Evolutionary conservation across 2,113 vertebrate genomes (phyloP).

Genomic region (Erinaceus europaeus): DNA sequence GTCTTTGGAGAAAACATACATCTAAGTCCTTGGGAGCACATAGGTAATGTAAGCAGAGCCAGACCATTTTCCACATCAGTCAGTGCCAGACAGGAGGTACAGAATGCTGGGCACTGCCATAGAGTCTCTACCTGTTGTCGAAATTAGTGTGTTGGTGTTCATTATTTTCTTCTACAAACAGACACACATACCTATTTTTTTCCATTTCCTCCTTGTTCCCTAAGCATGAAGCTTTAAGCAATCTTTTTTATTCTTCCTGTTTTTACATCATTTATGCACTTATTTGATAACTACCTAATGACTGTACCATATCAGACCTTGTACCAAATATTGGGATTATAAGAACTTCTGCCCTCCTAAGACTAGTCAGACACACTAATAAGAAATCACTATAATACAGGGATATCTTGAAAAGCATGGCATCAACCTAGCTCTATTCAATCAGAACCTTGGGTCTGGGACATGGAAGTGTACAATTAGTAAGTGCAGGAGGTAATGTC

Average conservation of each 20-base stretch:
- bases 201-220: slow-evolving; percentile 54
- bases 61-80: slow-evolving; percentile 43
- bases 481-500: not conserved
- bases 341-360: not conserved
- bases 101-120: not conserved
- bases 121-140: slow-evolving; percentile 43
- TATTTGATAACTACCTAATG: slow-evolving; percentile 15
- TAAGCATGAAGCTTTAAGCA: not conserved
- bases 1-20: slow-evolving; percentile 58
- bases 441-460: not conserved
- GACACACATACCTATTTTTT: slow-evolving; percentile 38
- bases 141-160: slow-evolving; percentile 19
- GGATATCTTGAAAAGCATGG: not conserved
- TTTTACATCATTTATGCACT: slow-evolving; percentile 44
- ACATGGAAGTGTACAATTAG: not conserved
- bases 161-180: slow-evolving; percentile 58
- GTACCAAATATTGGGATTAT: not conserved
- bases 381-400: not conserved
- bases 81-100: slow-evolving; percentile 25
- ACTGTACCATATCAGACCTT: not conserved
- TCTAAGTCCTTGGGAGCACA: slow-evolving; percentile 43
- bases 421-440: not conserved
- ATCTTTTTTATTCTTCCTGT: slow-evolving; percentile 11
- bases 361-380: not conserved
- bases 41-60: slow-evolving; percentile 40